Conservation (phyloP, 2,888 invertebrate species). For the Patella depressa region DNA sequence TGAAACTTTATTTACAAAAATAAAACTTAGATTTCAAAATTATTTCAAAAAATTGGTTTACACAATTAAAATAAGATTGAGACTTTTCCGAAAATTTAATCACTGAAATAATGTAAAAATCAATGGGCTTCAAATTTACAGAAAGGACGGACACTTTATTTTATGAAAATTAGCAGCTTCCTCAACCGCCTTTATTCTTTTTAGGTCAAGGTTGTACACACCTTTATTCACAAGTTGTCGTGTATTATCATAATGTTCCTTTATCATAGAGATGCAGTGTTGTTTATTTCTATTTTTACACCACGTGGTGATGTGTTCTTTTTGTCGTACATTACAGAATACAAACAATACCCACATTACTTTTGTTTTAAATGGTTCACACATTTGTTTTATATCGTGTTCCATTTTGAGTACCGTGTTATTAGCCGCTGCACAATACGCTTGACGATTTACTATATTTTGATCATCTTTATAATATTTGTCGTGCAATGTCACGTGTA, state of each 20-base stretch:
- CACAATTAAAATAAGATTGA: too few species aligned
- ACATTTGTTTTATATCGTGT: neutral
- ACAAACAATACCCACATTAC: neutral
- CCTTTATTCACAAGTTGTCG: neutral
- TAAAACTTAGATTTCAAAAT: too few species aligned
- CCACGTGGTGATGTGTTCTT: neutral
- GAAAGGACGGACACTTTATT: neutral
- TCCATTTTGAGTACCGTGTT: neutral
- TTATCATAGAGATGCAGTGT: neutral
- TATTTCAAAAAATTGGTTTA: too few species aligned
- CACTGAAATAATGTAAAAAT: too few species aligned
- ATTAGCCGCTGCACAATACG: neutral
- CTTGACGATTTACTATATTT: neutral
- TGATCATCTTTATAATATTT: neutral
- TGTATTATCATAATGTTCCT: neutral
- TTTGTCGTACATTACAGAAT: neutral
- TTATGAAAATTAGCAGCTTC: neutral
- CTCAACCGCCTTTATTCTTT: neutral
- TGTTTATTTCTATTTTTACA: slow-evolving; percentile 1
- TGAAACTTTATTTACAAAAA: too few species aligned
- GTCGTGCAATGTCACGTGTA: neutral
- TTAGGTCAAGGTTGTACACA: slow-evolving; percentile 2
- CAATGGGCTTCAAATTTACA: neutral
- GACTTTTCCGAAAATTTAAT: too few species aligned
- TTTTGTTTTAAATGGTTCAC: neutral